These are phyloP conservation scores for Zapornia atra DNA, from an alignment of 2,113 vertebrate genomes.

Conservation along the genomic window DNA sequence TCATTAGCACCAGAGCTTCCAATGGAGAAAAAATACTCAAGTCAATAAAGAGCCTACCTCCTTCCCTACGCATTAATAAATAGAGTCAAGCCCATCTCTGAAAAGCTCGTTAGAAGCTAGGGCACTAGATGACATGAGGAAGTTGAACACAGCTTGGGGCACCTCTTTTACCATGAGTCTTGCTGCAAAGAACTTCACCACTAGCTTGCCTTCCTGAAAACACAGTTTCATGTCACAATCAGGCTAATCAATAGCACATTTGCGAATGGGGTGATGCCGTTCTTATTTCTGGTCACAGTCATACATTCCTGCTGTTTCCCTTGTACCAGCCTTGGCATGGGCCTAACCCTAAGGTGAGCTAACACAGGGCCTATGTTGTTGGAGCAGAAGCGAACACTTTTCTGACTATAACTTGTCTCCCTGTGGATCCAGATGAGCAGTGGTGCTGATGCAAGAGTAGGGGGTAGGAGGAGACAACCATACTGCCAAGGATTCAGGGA, in stretches of 20 bases:
- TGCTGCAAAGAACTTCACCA: neutral
- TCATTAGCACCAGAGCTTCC: neutral
- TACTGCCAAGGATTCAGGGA: neutral
- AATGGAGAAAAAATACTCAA: neutral
- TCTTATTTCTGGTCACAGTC: neutral
- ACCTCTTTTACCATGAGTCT: neutral
- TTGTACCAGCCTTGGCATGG: neutral
- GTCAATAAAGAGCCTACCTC: neutral
- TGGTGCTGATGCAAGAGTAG: neutral
- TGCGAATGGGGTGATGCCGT: neutral
- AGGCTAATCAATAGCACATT: neutral
- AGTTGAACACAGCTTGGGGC: neutral
- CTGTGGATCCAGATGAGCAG: neutral
- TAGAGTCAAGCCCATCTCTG: neutral
- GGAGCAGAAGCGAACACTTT: neutral
- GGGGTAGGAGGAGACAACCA: neutral
- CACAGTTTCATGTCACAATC: neutral
- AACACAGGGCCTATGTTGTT: neutral
- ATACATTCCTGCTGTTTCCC: neutral
- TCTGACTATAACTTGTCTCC: neutral
- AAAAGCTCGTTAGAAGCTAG: neutral
- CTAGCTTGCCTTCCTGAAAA: neutral
- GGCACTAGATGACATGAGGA: neutral
- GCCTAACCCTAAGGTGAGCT: neutral
- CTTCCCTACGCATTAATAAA: neutral